Evolutionary conservation across 2,888 invertebrate genomes (phyloP).

Genomic region (Apocheima hispidaria): DNA sequence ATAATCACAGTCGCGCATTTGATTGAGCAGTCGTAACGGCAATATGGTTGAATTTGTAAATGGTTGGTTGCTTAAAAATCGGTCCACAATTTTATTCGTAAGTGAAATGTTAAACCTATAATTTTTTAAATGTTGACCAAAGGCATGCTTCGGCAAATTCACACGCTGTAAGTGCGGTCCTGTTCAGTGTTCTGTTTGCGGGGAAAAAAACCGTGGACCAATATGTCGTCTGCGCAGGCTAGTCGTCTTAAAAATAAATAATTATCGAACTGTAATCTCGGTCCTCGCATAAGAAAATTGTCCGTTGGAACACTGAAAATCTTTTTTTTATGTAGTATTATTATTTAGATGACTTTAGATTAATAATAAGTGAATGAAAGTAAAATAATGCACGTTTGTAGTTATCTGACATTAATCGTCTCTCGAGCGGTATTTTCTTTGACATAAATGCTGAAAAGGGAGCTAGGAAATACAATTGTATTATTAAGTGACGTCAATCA

Average conservation of each 20-base stretch:
- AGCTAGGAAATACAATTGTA: slow-evolving; percentile 19
- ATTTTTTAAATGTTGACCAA: too few species aligned
- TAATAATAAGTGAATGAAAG: slow-evolving; percentile 11
- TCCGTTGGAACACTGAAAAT: slow-evolving; percentile 16
- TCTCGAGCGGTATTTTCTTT: slow-evolving; percentile 2
- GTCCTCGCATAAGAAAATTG: slow-evolving; percentile 17
- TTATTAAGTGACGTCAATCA: slow-evolving; percentile 33
- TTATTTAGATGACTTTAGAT: slow-evolving; percentile 13
- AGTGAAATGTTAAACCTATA: too few species aligned
- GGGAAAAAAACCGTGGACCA: not conserved
- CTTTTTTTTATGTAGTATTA: slow-evolving; percentile 24
- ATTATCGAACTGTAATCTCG: slow-evolving; percentile 21
- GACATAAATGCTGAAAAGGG: slow-evolving; percentile 13
- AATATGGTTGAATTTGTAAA: too few species aligned
- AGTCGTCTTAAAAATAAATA: slow-evolving; percentile 17
- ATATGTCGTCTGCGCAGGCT: not conserved
- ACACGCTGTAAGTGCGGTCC: not conserved
- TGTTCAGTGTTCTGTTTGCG: not conserved
- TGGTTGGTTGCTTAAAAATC: too few species aligned
- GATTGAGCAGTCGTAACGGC: too few species aligned
- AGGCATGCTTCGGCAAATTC: too few species aligned
- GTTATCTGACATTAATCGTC: not conserved
- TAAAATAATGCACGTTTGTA: slow-evolving; percentile 12
- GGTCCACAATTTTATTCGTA: too few species aligned
- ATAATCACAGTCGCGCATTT: too few species aligned